Evolutionary conservation across 2,797 vertebrate species (phyloP).

Genomic region (Scolopax rusticola): DNA sequence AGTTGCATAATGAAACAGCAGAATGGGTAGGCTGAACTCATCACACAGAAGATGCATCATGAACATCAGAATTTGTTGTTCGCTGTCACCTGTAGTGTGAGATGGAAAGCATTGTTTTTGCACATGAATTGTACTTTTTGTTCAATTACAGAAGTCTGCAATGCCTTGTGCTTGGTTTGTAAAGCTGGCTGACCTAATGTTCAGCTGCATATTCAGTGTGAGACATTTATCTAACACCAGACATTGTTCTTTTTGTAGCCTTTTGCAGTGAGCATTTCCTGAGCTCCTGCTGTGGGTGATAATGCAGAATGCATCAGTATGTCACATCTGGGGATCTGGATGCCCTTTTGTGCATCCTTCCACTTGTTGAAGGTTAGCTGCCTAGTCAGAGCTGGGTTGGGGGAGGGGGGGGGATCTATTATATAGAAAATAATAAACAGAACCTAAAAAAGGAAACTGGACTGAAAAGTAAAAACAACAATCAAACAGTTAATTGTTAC

Average conservation of each 20-base stretch:
- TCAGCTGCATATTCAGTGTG: conserved; percentile 68
- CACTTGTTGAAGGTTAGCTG: not conserved
- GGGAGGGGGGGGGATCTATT: not conserved
- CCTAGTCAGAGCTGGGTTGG: not conserved
- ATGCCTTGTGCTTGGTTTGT: conserved; percentile 30
- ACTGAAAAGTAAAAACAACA: not conserved
- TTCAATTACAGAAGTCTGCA: conserved; percentile 41
- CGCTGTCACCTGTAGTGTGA: not conserved
- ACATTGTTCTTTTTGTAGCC: conserved; percentile 38
- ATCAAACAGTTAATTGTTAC: not conserved
- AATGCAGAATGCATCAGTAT: not conserved
- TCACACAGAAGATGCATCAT: not conserved
- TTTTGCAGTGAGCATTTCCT: not conserved
- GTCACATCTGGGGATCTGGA: not conserved
- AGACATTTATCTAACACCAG: conserved; percentile 18
- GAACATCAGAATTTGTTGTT: not conserved
- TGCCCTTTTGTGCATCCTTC: not conserved
- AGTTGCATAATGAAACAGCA: not conserved
- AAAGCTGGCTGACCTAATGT: conserved; percentile 65
- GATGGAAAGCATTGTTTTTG: conserved; percentile 47
- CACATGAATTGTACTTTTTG: conserved; percentile 65
- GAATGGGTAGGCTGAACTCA: not conserved
- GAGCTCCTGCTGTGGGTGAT: not conserved
- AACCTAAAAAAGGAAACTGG: not conserved
- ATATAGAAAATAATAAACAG: not conserved